Conservation (phyloP, 2,797 vertebrate species). For the Buceros bicornis region DNA sequence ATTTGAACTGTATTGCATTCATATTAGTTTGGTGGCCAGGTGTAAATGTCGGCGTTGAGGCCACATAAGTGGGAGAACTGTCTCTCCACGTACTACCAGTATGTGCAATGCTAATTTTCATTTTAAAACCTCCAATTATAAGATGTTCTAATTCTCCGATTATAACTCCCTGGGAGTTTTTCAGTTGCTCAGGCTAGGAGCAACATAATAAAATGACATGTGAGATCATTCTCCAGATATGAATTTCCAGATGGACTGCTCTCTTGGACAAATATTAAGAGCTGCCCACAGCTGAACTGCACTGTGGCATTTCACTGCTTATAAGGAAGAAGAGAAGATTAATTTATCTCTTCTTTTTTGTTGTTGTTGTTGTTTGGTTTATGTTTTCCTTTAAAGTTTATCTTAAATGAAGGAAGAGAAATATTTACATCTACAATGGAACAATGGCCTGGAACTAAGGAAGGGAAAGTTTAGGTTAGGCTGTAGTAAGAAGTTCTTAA, state of each 20-base stretch:
- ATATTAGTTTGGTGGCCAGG: not conserved
- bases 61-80: not conserved
- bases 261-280: slow-evolving; percentile 40
- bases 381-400: slow-evolving; percentile 76
- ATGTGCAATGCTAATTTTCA: not conserved
- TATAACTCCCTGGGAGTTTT: not conserved
- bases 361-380: slow-evolving; percentile 41
- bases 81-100: not conserved
- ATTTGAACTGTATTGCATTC: not conserved
- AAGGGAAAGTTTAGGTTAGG: slow-evolving; percentile 63
- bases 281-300: slow-evolving; percentile 26
- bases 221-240: not conserved
- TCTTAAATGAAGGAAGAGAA: slow-evolving; percentile 73
- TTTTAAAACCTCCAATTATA: not conserved
- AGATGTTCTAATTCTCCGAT: no score
- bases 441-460: slow-evolving; percentile 70
- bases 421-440: slow-evolving; percentile 72
- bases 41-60: not conserved
- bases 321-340: slow-evolving; percentile 51
- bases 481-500: slow-evolving; percentile 27
- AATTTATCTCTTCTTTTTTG: not conserved
- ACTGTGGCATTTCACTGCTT: slow-evolving; percentile 54
- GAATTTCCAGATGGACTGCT: slow-evolving; percentile 14
- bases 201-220: not conserved
- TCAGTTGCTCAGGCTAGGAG: not conserved